Base-by-base conservation (phyloP, 2,113 vertebrate species). In the Ursus arctos region DNA sequence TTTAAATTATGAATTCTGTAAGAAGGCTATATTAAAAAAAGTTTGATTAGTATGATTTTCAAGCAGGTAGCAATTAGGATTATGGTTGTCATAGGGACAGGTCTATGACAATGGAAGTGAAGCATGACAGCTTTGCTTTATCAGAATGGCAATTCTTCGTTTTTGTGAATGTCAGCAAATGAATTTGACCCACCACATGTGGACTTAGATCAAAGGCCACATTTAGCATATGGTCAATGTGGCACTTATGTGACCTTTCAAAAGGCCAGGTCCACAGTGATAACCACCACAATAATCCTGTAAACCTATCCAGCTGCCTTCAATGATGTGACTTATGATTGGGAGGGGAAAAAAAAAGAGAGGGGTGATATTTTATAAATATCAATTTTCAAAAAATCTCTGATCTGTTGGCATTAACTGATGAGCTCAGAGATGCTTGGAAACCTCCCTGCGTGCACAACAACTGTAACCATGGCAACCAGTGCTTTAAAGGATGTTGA, bases 401-500 rank as follows among this genome's bases (percentile, higher is more conserved):
- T 87, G 49, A 91, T 94, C 53, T 97, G 31, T 97, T 92, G 49
- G 16, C 83, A 91, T 97, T 97, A 80, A 71, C 93, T 94, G 89
- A 86, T 97, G 97, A 98, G 95, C 88, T 83, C 93, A 72, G 69
- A 69, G 80, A 76, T 84, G 31, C 83, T 96, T 87, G 71, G 87
- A 97, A 61, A 61, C 82, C 26, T 97, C 97, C 91, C 65, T 97
- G 74, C 85, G 94, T 92, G 88, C 69, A 93, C 86, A 94, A 96
- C 19, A 91, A 94, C 18, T 2, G 87, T 97, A 97, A 96, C 96
- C 89, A 96, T 94, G 96, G 97, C 97, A 98, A 98, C 97, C 57
- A 47, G 81, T 0, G 0, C 94, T 95, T 97, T 97, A 88, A 97
- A 97, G 88, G 90, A 87, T 98, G 91, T 79, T 53, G 91, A 93